A percentile compares a stretch with the other conserved stretches of the same genome.
These are phyloP conservation scores for Pogona vitticeps DNA, from an alignment of 2,113 vertebrate species.

Conservation along the genomic window DNA sequence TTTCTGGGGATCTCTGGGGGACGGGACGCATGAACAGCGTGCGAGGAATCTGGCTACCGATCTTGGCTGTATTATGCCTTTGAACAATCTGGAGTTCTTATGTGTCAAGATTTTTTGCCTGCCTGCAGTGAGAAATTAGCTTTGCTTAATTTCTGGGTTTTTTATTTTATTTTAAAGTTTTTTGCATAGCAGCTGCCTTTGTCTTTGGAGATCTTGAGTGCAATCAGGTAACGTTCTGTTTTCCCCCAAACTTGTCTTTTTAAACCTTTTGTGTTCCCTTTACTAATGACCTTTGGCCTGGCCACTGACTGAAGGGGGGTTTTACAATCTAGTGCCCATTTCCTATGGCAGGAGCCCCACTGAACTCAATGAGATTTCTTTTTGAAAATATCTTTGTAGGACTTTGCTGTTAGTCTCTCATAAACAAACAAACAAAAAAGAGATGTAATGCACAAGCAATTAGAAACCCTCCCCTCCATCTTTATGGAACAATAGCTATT, in stretches of 20 bases:
- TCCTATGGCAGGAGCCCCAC: background rate
- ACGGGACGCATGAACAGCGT: no score
- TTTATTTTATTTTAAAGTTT: background rate
- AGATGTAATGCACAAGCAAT: background rate
- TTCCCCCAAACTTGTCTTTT: background rate
- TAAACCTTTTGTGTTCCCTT: background rate
- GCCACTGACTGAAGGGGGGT: background rate
- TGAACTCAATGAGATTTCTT: background rate
- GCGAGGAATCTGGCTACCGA: background rate
- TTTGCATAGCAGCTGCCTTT: no score
- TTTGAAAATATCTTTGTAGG: background rate
- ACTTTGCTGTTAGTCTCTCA: background rate
- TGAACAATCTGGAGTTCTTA: background rate
- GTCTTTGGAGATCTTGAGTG: background rate
- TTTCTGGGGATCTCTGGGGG: background rate
- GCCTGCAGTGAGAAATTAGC: background rate
- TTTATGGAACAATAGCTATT: rapidly evolving
- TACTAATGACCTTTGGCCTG: background rate
- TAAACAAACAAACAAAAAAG: no score
- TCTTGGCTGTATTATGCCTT: background rate
- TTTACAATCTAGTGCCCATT: background rate
- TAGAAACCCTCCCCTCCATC: background rate
- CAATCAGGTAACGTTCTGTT: constrained; percentile 42
- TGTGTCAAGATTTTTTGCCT: rapidly evolving
- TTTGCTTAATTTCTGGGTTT: background rate